phyloP scores from a whole-genome alignment of 64 coral and sea anemone genomes.

The Trachythela sp. region DNA sequence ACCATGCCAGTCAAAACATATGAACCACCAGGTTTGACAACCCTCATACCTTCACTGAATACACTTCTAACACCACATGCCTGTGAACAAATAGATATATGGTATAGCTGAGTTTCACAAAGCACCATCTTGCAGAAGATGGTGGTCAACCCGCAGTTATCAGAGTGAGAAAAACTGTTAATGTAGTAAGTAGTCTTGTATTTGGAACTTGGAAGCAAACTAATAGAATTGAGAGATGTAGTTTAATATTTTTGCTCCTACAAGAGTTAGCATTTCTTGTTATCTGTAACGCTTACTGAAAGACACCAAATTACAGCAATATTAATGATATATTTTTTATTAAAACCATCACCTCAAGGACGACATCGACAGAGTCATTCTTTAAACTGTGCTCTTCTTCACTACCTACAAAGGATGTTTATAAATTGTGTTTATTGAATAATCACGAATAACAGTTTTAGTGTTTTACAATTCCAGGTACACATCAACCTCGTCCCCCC shows the following conservation, averaged over 20 bases:
- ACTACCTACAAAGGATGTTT: not conserved
- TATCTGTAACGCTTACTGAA: too few species aligned
- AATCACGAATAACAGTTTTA: not conserved
- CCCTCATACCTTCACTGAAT: slow-evolving; percentile 64
- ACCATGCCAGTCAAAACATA: slow-evolving; percentile 92
- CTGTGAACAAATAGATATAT: slow-evolving; percentile 21
- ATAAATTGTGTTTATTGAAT: not conserved
- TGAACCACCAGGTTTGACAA: slow-evolving; percentile 56
- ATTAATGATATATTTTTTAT: too few species aligned
- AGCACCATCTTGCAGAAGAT: not conserved
- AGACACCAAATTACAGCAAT: too few species aligned
- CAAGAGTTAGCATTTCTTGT: too few species aligned
- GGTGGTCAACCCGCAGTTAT: too few species aligned
- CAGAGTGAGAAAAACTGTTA: not conserved
- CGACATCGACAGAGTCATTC: slow-evolving; percentile 63
- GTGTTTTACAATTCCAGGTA: too few species aligned
- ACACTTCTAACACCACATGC: slow-evolving; percentile 65
- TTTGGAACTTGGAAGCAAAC: too few species aligned
- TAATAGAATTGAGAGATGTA: too few species aligned
- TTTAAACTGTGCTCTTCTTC: slow-evolving; percentile 4
- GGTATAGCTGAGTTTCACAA: not conserved
- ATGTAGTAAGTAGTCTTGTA: too few species aligned
- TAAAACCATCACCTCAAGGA: slow-evolving; percentile 96
- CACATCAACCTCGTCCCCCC: too few species aligned
- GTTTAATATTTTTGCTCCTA: too few species aligned